A percentile compares a stretch with the other conserved stretches of the same genome.
These are phyloP conservation scores for Hippocampus abdominalis DNA, from an alignment of 2,113 vertebrate genomes.

Conservation along the genomic window DNA sequence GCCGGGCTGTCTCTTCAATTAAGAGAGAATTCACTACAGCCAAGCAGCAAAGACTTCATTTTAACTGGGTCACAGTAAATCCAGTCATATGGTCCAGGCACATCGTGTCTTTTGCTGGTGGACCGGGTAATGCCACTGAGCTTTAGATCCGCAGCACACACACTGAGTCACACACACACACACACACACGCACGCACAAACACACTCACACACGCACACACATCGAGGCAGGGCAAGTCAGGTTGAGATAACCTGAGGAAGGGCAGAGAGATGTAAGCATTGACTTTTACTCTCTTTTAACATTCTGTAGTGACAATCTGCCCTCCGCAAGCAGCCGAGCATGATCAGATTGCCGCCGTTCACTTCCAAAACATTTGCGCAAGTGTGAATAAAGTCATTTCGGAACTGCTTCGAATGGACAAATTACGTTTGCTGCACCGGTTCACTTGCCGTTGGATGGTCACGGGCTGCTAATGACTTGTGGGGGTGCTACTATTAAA, in stretches of 20 bases:
- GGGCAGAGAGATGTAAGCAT: constrained; percentile 1
- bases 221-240: constrained; percentile 13
- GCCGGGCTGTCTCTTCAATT: constrained; percentile 57
- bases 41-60: constrained; percentile 29
- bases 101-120: constrained; percentile 43
- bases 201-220: constrained; percentile 23
- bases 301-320: background rate
- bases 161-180: constrained; percentile 26
- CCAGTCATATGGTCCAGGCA: constrained; percentile 40
- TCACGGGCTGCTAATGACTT: background rate
- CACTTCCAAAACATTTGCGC: background rate
- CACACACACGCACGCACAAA: constrained; percentile 5
- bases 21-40: constrained; percentile 33
- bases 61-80: constrained; percentile 56
- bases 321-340: background rate
- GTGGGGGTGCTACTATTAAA: background rate
- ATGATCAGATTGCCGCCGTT: background rate
- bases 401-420: background rate
- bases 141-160: constrained; percentile 36
- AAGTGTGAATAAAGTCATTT: background rate
- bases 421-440: constrained; percentile 3
- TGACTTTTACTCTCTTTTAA: constrained; percentile 13
- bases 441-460: background rate
- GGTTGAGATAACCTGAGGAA: constrained; percentile 29
- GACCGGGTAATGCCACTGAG: constrained; percentile 51